Conservation (phyloP, 2,797 vertebrate genomes). For the Pangasius mekongensis region DNA sequence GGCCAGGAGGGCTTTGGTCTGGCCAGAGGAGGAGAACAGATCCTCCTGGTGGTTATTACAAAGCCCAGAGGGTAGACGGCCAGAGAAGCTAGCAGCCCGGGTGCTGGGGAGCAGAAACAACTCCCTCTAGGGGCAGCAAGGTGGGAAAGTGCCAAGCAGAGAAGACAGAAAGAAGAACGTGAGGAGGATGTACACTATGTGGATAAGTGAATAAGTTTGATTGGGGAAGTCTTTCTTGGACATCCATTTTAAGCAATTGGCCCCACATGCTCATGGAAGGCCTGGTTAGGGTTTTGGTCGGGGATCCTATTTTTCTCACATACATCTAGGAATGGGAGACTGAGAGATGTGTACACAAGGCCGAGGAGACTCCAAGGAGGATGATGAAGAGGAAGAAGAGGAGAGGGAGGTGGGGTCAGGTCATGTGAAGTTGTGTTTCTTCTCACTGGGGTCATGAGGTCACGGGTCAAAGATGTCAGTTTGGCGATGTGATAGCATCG, state of each 20-base stretch:
- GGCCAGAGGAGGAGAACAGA: slow-evolving; percentile 67
- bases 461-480: slow-evolving; percentile 60
- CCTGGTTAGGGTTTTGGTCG: slow-evolving; percentile 5
- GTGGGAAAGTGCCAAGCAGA: slow-evolving; percentile 41
- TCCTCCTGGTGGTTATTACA: slow-evolving; percentile 71
- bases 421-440: slow-evolving; percentile 62
- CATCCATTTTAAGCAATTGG: slow-evolving; percentile 49
- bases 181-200: slow-evolving; percentile 26
- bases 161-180: slow-evolving; percentile 59
- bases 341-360: slow-evolving; percentile 6
- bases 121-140: slow-evolving; percentile 50
- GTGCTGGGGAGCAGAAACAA: slow-evolving; percentile 65
- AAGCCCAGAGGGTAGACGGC: slow-evolving; percentile 65
- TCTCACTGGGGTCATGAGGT: slow-evolving; percentile 61
- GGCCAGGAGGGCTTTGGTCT: slow-evolving; percentile 74
- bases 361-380: slow-evolving; percentile 35
- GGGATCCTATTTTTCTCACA: slow-evolving; percentile 11
- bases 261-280: slow-evolving; percentile 43
- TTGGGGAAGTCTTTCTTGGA: slow-evolving; percentile 9
- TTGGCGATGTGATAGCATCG: slow-evolving; percentile 54
- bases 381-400: slow-evolving; percentile 51
- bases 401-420: slow-evolving; percentile 64
- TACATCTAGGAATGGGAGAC: background rate
- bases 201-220: slow-evolving; percentile 1
- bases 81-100: slow-evolving; percentile 71